Percentiles rank a stretch among this genome's conserved stretches.
phyloP scores from a whole-genome alignment of 2,113 vertebrate species.

The Forbesichthys papilliferus region DNA sequence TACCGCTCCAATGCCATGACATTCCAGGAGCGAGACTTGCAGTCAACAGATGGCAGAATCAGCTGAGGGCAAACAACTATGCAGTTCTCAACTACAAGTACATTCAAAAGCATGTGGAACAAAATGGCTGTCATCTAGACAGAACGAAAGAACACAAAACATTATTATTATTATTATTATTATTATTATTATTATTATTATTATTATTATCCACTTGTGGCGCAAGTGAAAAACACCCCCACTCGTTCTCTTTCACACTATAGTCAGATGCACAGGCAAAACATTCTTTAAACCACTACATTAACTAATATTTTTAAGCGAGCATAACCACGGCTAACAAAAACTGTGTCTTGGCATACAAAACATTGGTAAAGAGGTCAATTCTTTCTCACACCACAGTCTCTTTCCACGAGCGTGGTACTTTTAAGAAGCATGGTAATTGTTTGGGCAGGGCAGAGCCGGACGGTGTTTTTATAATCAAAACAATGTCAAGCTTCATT shows the following conservation, averaged over 20 bases:
- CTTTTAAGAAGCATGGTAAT: constrained; percentile 62
- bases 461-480: constrained; percentile 84
- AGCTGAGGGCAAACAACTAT: constrained; percentile 57
- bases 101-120: constrained; percentile 46
- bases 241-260: too few species aligned
- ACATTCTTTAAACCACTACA: constrained; percentile 48
- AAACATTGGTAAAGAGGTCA: constrained; percentile 29
- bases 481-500: constrained; percentile 87
- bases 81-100: constrained; percentile 53
- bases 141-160: constrained; percentile 26
- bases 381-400: constrained; percentile 16
- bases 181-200: too few species aligned
- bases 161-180: too few species aligned
- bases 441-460: constrained; percentile 65
- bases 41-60: constrained; percentile 67
- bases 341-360: constrained; percentile 45
- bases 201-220: too few species aligned
- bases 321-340: constrained; percentile 43
- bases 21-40: constrained; percentile 43
- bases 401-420: constrained; percentile 38
- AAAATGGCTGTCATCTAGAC: constrained; percentile 46
- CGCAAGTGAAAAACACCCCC: too few species aligned
- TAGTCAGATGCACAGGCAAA: constrained; percentile 4
- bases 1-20: constrained; percentile 18
- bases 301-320: constrained; percentile 57